phyloP scores from a whole-genome alignment of 2,113 vertebrate genomes.

The Pterocles gutturalis region DNA sequence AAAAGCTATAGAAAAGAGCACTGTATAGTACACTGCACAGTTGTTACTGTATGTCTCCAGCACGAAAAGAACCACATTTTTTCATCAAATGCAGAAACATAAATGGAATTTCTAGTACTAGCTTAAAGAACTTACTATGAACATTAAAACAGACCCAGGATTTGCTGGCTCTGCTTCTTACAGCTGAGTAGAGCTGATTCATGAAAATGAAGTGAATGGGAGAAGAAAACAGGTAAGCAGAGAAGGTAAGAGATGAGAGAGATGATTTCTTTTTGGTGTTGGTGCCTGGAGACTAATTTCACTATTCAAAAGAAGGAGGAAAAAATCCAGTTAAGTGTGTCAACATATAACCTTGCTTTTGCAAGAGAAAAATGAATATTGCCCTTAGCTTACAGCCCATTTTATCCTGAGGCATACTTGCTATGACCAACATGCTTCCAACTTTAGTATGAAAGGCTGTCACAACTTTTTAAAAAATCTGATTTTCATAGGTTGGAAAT shows the following conservation, averaged over 20 bases:
- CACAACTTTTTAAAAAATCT: background rate
- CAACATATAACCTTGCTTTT: background rate
- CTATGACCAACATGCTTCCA: background rate
- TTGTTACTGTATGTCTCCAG: background rate
- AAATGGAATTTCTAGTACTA: background rate
- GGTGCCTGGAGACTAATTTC: background rate
- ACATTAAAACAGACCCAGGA: background rate
- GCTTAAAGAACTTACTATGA: background rate
- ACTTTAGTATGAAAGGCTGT: background rate
- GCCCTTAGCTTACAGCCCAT: background rate
- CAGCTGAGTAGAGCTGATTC: background rate
- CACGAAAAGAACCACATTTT: background rate
- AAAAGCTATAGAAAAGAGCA: background rate
- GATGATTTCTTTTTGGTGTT: background rate
- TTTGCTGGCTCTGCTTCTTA: background rate
- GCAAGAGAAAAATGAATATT: background rate
- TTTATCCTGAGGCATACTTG: background rate
- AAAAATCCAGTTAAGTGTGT: background rate
- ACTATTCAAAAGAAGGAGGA: background rate
- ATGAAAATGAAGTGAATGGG: background rate
- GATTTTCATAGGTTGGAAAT: background rate
- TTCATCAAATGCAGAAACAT: background rate
- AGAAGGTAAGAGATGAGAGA: background rate
- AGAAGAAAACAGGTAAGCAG: background rate
- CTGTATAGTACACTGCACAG: background rate